Evolutionary conservation across 2,888 invertebrate species (phyloP).

Genomic region (Noctua janthe): DNA sequence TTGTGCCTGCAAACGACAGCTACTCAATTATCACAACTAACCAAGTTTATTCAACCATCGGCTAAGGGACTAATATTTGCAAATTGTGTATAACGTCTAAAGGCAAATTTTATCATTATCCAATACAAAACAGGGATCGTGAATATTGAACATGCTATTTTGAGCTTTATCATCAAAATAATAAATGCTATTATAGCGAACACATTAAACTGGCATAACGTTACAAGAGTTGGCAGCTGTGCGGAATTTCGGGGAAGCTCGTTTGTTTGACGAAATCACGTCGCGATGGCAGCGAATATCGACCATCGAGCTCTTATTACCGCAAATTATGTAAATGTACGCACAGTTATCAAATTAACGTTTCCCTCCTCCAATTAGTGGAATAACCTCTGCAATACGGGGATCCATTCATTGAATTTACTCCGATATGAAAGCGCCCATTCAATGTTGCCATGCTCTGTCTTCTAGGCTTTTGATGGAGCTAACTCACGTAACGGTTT

Average conservation of each 20-base stretch:
- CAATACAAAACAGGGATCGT: slow-evolving; percentile 50
- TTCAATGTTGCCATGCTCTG: slow-evolving; percentile 71
- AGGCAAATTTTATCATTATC: slow-evolving; percentile 52
- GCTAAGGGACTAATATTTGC: slow-evolving; percentile 38
- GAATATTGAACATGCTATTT: slow-evolving; percentile 26
- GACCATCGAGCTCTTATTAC: slow-evolving; percentile 57
- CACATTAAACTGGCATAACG: slow-evolving; percentile 20
- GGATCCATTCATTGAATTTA: slow-evolving; percentile 60
- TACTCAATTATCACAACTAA: slow-evolving; percentile 50
- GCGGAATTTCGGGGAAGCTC: slow-evolving; percentile 43
- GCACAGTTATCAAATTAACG: slow-evolving; percentile 77
- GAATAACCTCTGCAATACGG: slow-evolving; percentile 70
- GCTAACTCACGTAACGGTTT: slow-evolving; percentile 39
- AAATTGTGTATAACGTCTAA: slow-evolving; percentile 49
- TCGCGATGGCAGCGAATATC: slow-evolving; percentile 54
- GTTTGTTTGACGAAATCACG: slow-evolving; percentile 62
- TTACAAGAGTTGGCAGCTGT: slow-evolving; percentile 60
- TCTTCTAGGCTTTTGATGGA: slow-evolving; percentile 56
- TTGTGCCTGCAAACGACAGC: slow-evolving; percentile 49
- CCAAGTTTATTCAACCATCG: slow-evolving; percentile 52
- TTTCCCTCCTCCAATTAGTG: slow-evolving; percentile 77
- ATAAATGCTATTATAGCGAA: slow-evolving; percentile 41
- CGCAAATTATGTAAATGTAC: slow-evolving; percentile 72
- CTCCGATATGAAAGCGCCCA: slow-evolving; percentile 62
- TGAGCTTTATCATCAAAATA: slow-evolving; percentile 21